Percentiles rank a stretch among this genome's conserved stretches.
Conservation (phyloP, 2,888 invertebrate species). For the Drosophila pseudotalamancana region DNA sequence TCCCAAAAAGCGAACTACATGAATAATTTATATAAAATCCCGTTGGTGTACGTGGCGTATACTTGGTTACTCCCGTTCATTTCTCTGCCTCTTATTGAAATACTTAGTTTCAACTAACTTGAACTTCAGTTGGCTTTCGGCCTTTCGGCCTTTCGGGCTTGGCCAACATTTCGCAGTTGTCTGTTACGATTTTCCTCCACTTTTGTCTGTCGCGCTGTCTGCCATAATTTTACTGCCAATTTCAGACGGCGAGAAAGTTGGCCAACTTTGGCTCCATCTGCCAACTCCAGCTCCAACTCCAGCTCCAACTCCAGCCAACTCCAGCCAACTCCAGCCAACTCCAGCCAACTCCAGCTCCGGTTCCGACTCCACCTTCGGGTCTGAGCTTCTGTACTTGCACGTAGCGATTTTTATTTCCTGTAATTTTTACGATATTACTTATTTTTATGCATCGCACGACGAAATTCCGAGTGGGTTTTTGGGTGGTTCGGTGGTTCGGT, state of each 20-base stretch:
- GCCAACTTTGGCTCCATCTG: slow-evolving; percentile 32
- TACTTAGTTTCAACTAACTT: slow-evolving; percentile 49
- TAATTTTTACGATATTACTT: slow-evolving; percentile 79
- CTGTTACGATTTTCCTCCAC: slow-evolving; percentile 63
- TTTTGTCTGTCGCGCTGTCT: slow-evolving; percentile 40
- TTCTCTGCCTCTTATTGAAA: slow-evolving; percentile 5
- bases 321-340: too few species aligned
- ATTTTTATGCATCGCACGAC: slow-evolving; percentile 75
- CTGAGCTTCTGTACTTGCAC: slow-evolving; percentile 64
- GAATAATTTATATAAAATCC: slow-evolving; percentile 15
- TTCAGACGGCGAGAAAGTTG: slow-evolving; percentile 70
- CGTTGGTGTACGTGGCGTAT: slow-evolving; percentile 4
- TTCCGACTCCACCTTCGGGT: slow-evolving; percentile 2
- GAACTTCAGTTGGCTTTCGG: slow-evolving; percentile 53
- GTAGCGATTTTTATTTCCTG: slow-evolving; percentile 77
- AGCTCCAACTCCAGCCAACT: background rate
- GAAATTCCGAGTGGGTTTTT: slow-evolving; percentile 20
- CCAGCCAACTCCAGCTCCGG: background rate
- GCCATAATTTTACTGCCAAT: slow-evolving; percentile 75
- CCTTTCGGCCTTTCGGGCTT: too few species aligned
- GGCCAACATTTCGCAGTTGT: slow-evolving; percentile 19
- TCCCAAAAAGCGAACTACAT: background rate
- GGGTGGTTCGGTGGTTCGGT: slow-evolving; percentile 35
- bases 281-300: background rate
- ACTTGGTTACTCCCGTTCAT: slow-evolving; percentile 10